These are phyloP conservation scores for Hypothenemus hampei DNA, from an alignment of 1,140 invertebrate species.

Conservation along the genomic window DNA sequence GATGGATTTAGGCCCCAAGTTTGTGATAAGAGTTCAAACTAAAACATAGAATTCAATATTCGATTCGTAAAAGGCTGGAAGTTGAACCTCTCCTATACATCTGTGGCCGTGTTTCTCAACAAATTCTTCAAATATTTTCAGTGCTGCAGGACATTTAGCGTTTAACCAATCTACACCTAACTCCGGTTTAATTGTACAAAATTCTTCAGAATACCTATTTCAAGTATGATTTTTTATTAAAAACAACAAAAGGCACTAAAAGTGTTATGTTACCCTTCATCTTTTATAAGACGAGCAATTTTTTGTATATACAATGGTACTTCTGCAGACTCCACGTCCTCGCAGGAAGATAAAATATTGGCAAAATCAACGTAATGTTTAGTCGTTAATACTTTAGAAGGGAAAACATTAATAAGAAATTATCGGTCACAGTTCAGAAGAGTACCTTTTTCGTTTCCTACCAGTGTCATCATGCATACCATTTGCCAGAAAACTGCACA, in stretches of 20 bases:
- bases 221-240: slow-evolving; percentile 8
- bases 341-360: slow-evolving; percentile 58
- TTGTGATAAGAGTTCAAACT: slow-evolving; percentile 63
- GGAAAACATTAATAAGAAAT: too few relatives aligned
- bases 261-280: slow-evolving; percentile 39
- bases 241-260: not conserved
- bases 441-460: slow-evolving; percentile 48
- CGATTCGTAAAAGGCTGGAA: not conserved
- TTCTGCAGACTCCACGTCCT: slow-evolving; percentile 64
- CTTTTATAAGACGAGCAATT: slow-evolving; percentile 51
- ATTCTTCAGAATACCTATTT: slow-evolving; percentile 45
- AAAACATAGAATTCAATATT: slow-evolving; percentile 9
- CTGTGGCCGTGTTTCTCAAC: slow-evolving; percentile 71
- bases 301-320: slow-evolving; percentile 53
- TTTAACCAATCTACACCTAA: slow-evolving; percentile 56
- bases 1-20: slow-evolving; percentile 63
- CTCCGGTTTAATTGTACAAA: slow-evolving; percentile 50
- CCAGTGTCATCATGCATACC: slow-evolving; percentile 50
- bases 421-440: too few relatives aligned
- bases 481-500: slow-evolving; percentile 53
- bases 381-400: slow-evolving; percentile 51
- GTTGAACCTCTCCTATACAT: slow-evolving; percentile 65
- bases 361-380: slow-evolving; percentile 60
- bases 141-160: slow-evolving; percentile 49
- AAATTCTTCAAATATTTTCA: slow-evolving; percentile 54